These are phyloP conservation scores for Chrysopa pallens DNA, from an alignment of 1,140 invertebrate species.

Conservation along the genomic window DNA sequence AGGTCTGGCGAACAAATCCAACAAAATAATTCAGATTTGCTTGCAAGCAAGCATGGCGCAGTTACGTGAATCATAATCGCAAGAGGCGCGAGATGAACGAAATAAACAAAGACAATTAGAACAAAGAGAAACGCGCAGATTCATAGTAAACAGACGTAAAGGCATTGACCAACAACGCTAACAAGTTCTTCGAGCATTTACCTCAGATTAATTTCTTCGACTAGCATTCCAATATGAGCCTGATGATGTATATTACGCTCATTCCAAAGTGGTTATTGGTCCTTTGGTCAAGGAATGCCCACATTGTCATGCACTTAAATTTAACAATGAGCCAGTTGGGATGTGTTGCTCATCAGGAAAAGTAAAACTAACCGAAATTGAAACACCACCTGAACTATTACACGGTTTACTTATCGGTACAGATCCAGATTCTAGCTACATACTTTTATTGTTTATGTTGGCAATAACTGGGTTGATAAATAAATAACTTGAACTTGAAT, in stretches of 20 bases:
- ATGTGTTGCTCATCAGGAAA: conserved; percentile 10
- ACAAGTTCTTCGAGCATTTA: conserved; percentile 18
- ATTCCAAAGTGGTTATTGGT: conserved; percentile 19
- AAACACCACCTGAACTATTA: conserved; percentile 13
- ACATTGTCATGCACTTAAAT: conserved; percentile 20
- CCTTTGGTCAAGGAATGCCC: conserved; percentile 16
- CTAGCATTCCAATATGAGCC: conserved; percentile 20
- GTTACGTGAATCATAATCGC: conserved; percentile 8
- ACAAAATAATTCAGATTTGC: conserved; percentile 11
- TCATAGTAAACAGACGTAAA: conserved; percentile 11
- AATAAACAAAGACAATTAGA: conserved; percentile 9
- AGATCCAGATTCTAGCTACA: conserved; percentile 10
- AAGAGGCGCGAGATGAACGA: conserved; percentile 11
- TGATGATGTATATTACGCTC: conserved; percentile 19
- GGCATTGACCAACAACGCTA: conserved; percentile 17
- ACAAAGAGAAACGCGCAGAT: conserved; percentile 8
- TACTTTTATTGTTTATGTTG: too few species aligned
- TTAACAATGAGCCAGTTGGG: conserved; percentile 7
- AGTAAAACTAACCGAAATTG: conserved; percentile 11
- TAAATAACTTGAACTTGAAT: too few species aligned
- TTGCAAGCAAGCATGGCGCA: conserved; percentile 11
- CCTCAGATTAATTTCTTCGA: conserved; percentile 17
- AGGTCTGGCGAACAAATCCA: conserved; percentile 12
- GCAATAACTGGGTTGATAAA: too few species aligned
- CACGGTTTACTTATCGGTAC: conserved; percentile 9